Evolutionary conservation across 2,888 invertebrate species (phyloP).

Genomic region (Dorcus hopei): DNA sequence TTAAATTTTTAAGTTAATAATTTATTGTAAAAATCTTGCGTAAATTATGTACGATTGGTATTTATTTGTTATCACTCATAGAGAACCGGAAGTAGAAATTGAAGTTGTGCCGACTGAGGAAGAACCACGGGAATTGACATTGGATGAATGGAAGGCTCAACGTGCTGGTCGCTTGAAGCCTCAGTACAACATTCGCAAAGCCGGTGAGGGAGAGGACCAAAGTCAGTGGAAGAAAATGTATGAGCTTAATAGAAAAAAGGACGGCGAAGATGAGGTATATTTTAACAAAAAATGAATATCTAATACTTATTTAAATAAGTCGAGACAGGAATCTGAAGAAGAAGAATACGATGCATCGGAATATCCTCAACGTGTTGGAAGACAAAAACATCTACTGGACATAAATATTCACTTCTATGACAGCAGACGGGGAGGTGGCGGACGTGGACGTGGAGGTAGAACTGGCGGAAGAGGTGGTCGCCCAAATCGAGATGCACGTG

Average conservation of each 20-base stretch:
- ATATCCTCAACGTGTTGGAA: conserved; percentile 81
- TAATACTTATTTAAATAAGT: neutral
- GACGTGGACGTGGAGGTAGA: conserved; percentile 58
- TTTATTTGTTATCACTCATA: conserved; percentile 14
- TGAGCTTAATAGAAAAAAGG: conserved; percentile 72
- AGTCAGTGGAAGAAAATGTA: conserved; percentile 92
- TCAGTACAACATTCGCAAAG: conserved; percentile 86
- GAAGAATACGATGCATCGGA: conserved; percentile 71
- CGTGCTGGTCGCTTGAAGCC: conserved; percentile 79
- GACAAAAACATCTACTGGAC: conserved; percentile 80
- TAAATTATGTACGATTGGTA: too few species aligned
- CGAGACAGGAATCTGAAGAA: conserved; percentile 42
- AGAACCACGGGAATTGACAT: conserved; percentile 81
- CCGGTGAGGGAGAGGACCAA: conserved; percentile 90
- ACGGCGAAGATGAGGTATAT: conserved; percentile 48
- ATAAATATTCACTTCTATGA: conserved; percentile 88
- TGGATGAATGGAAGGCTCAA: conserved; percentile 92
- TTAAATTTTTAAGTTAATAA: too few species aligned
- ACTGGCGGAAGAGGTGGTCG: conserved; percentile 45
- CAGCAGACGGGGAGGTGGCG: conserved; percentile 68
- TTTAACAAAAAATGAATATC: neutral
- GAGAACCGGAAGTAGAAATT: conserved; percentile 41
- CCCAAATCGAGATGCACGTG: conserved; percentile 31
- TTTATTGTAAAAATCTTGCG: too few species aligned
- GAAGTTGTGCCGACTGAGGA: conserved; percentile 59